A percentile compares a stretch with the other conserved stretches of the same genome.
Conservation (phyloP, 2,888 invertebrate genomes). For the Drosophila atripex region DNA sequence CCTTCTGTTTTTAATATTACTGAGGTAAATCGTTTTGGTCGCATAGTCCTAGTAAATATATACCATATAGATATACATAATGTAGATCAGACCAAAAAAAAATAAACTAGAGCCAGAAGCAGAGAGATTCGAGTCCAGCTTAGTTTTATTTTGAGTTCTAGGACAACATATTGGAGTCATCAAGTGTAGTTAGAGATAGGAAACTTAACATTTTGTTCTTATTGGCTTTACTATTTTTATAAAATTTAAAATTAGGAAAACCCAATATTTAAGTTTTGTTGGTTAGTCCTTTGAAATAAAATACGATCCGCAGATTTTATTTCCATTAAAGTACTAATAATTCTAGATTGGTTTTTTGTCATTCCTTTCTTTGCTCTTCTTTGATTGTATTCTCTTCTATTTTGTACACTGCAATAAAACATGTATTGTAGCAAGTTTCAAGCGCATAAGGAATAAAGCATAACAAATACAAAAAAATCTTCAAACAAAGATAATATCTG, state of each 20-base stretch:
- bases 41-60: slow-evolving; percentile 14
- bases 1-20: slow-evolving; percentile 24
- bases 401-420: slow-evolving; percentile 16
- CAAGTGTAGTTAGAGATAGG: not conserved
- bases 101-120: slow-evolving; percentile 17
- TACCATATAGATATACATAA: slow-evolving; percentile 15
- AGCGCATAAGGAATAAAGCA: slow-evolving; percentile 32
- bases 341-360: slow-evolving; percentile 43
- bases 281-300: slow-evolving; percentile 12
- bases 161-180: not conserved
- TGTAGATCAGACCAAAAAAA: slow-evolving; percentile 19
- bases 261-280: not conserved
- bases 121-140: slow-evolving; percentile 17
- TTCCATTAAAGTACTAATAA: slow-evolving; percentile 37
- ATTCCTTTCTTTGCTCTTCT: slow-evolving; percentile 53
- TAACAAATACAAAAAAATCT: slow-evolving; percentile 23
- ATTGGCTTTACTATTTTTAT: not conserved
- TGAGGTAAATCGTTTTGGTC: slow-evolving; percentile 22
- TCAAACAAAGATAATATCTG: not conserved
- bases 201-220: not conserved
- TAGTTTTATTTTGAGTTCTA: not conserved
- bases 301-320: slow-evolving; percentile 21
- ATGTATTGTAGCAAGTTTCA: slow-evolving; percentile 23
- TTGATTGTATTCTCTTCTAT: slow-evolving; percentile 52
- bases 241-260: not conserved